Evolutionary conservation across 2,113 vertebrate genomes (phyloP).

Genomic region (Axis porcinus): DNA sequence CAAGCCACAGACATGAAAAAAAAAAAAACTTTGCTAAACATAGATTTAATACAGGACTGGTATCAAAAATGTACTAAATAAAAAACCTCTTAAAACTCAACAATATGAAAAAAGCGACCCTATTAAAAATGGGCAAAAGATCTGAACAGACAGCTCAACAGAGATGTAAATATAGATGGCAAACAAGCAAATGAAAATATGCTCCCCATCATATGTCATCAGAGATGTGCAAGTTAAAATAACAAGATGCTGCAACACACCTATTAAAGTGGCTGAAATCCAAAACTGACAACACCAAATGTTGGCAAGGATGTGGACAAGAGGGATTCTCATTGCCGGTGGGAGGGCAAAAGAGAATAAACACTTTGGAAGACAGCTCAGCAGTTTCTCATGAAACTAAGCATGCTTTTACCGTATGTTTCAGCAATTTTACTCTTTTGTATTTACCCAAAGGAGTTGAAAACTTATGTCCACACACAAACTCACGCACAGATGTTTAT

Average conservation of each 20-base stretch:
- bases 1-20: background rate
- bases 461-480: background rate
- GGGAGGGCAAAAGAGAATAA: background rate
- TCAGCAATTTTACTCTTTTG: background rate
- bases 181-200: background rate
- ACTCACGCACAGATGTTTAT: background rate
- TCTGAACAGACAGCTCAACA: background rate
- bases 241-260: background rate
- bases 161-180: background rate
- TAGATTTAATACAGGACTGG: background rate
- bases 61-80: background rate
- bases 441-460: background rate
- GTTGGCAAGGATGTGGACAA: background rate
- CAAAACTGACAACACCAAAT: background rate
- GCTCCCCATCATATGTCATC: background rate
- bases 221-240: background rate
- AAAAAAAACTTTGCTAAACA: background rate
- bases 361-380: background rate
- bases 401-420: background rate
- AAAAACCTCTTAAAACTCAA: background rate
- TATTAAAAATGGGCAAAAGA: background rate
- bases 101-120: background rate
- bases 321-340: background rate
- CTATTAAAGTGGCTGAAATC: background rate
- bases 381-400: background rate